phyloP scores from a whole-genome alignment of 2,888 invertebrate genomes.

The Gymnocheta viridis region DNA sequence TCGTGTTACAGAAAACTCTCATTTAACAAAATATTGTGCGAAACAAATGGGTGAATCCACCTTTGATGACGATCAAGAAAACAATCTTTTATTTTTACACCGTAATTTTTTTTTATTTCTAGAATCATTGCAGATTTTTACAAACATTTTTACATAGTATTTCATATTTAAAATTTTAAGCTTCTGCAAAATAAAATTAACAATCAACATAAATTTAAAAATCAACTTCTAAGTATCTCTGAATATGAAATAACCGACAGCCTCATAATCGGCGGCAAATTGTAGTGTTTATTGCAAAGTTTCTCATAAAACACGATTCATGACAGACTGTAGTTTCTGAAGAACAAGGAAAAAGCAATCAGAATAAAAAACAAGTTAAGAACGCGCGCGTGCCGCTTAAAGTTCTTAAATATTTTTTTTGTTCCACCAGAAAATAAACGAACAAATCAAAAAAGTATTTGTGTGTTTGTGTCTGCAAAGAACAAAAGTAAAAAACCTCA shows the following conservation, averaged over 20 bases:
- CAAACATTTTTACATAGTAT: neutral
- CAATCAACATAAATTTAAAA: neutral
- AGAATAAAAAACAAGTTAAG: slow-evolving; percentile 40
- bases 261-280: slow-evolving; percentile 39
- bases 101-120: too few species aligned
- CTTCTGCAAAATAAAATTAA: neutral
- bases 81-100: too few species aligned
- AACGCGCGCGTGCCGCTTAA: slow-evolving; percentile 67
- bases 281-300: slow-evolving; percentile 24
- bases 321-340: slow-evolving; percentile 6
- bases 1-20: too few species aligned
- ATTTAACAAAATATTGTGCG: too few species aligned
- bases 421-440: slow-evolving; percentile 43
- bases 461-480: neutral
- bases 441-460: slow-evolving; percentile 11
- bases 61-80: too few species aligned
- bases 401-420: slow-evolving; percentile 60
- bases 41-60: too few species aligned
- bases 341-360: slow-evolving; percentile 35
- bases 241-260: slow-evolving; percentile 3
- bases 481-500: slow-evolving; percentile 17
- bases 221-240: slow-evolving; percentile 2
- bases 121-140: neutral
- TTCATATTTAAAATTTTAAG: neutral
- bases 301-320: slow-evolving; percentile 52